Base-by-base conservation (phyloP, 2,113 vertebrate species). In the Rostratula benghalensis region DNA sequence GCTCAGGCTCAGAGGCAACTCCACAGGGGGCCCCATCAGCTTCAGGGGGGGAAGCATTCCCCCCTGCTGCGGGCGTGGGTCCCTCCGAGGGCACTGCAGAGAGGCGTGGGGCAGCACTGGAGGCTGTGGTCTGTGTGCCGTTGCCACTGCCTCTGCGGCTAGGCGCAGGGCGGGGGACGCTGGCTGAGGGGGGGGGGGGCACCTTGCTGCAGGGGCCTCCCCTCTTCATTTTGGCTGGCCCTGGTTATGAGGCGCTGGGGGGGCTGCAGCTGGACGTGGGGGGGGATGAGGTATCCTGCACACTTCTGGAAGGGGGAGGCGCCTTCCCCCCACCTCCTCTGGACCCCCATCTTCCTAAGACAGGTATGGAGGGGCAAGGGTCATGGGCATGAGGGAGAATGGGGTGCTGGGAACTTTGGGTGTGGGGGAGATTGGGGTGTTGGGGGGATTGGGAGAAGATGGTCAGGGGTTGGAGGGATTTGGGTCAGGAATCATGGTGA, bases 161-260 rank as follows among this genome's bases (percentile, higher is more conserved):
- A 88, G 97, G 96, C 2, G 27, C 97, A 35, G 93, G 96, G 8
- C 96, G 98, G 33, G 98, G 98, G 87, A 84, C 97, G 3, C 97
- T 99, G 73, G 98, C 98, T 9, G 98, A 98, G 8, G 98, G 98
- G 74, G 98, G 83, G 94, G 97, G 57, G 96, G 97, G 97, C 98
- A 98, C 96, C 98, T 63, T 82, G 97, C 65, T 95, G 97, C 98
- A 95, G 50, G 97, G 96, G 3, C 79, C 98, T 1, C 99, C 99
- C 98, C 97, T 99, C 61, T 99, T 99, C 59, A 99, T 99, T 97
- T 99, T 99, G 54, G 98, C 99, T 0, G 98, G 98, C 31, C 98
- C 99, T 6, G 98, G 98, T 80, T 99, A 99, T 1, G 98, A 99
- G 45, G 97, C 98, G 11, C 96, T 99, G 92, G 98, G 99, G 83